Conservation (phyloP, 1,140 invertebrate genomes). For the Megathymus violae region DNA sequence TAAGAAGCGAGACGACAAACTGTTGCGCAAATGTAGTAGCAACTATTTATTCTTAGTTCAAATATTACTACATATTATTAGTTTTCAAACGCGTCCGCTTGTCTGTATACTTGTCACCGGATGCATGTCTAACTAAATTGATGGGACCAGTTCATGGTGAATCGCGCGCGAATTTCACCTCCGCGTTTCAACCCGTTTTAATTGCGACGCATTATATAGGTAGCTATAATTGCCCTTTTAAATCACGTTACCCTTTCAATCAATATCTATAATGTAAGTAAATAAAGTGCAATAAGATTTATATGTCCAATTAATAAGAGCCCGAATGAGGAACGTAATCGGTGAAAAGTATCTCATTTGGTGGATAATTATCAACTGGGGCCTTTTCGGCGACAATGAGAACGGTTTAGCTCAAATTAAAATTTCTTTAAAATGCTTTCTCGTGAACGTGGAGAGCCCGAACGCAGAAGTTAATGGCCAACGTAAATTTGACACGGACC, state of each 20-base stretch:
- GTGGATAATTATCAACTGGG: slow-evolving; percentile 31
- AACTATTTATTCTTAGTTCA: background rate
- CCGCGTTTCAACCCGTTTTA: slow-evolving; percentile 51
- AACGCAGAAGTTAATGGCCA: slow-evolving; percentile 52
- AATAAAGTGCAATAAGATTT: slow-evolving; percentile 63
- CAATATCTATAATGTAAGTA: slow-evolving; percentile 43
- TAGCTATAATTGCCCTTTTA: slow-evolving; percentile 58
- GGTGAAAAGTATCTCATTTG: slow-evolving; percentile 50
- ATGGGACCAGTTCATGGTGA: slow-evolving; percentile 54
- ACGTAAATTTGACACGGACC: slow-evolving; percentile 66
- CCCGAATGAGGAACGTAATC: slow-evolving; percentile 50
- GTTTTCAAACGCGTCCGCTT: slow-evolving; percentile 57
- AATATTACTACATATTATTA: slow-evolving; percentile 44
- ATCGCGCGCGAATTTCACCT: slow-evolving; percentile 63
- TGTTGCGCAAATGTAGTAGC: slow-evolving; percentile 47
- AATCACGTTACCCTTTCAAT: slow-evolving; percentile 51
- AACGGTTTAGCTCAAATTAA: slow-evolving; percentile 59
- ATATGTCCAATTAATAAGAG: slow-evolving; percentile 67
- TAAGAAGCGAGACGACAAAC: slow-evolving; percentile 29
- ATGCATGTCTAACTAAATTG: slow-evolving; percentile 63
- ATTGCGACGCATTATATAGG: slow-evolving; percentile 54
- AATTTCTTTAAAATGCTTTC: slow-evolving; percentile 64
- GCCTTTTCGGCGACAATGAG: slow-evolving; percentile 55
- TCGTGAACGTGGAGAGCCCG: slow-evolving; percentile 42
- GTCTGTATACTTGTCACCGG: slow-evolving; percentile 57